A percentile compares a stretch with the other conserved stretches of the same genome.
Conservation (phyloP, 2,113 vertebrate genomes). For the Ascaphus truei region DNA sequence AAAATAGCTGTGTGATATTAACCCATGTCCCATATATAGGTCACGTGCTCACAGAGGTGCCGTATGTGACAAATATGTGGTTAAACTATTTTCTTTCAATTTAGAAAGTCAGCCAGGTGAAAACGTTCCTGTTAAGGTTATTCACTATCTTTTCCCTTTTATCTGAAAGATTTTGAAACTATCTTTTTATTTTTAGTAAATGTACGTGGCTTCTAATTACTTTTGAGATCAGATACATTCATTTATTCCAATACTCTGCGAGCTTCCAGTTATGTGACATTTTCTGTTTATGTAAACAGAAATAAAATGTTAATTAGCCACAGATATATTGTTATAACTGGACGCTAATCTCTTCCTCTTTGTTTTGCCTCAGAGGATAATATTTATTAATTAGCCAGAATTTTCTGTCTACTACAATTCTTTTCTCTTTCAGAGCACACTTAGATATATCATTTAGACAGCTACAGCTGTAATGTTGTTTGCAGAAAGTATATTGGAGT, state of each 20-base stretch:
- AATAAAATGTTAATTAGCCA: conserved; percentile 21
- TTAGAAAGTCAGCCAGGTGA: conserved; percentile 50
- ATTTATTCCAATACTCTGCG: not conserved
- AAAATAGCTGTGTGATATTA: too few relatives aligned
- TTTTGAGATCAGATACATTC: too few relatives aligned
- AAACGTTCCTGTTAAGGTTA: conserved; percentile 43
- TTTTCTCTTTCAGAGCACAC: not conserved
- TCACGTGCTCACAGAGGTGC: too few relatives aligned
- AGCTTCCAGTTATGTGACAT: not conserved
- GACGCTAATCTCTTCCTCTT: conserved; percentile 19
- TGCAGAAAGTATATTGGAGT: not conserved
- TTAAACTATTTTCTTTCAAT: conserved; percentile 54
- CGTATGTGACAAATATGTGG: too few relatives aligned
- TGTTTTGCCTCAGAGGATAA: conserved; percentile 8
- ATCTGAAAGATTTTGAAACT: too few relatives aligned
- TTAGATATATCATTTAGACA: conserved; percentile 4
- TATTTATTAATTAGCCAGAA: not conserved
- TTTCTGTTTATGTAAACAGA: conserved; percentile 14
- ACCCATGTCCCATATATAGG: too few relatives aligned
- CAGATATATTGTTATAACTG: not conserved
- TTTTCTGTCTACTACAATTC: not conserved
- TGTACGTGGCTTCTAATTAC: too few relatives aligned
- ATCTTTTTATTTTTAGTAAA: too few relatives aligned
- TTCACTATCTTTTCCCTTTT: too few relatives aligned
- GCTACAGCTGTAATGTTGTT: not conserved